phyloP scores from a whole-genome alignment of 2,113 vertebrate genomes.

The Seriola aureovittata region DNA sequence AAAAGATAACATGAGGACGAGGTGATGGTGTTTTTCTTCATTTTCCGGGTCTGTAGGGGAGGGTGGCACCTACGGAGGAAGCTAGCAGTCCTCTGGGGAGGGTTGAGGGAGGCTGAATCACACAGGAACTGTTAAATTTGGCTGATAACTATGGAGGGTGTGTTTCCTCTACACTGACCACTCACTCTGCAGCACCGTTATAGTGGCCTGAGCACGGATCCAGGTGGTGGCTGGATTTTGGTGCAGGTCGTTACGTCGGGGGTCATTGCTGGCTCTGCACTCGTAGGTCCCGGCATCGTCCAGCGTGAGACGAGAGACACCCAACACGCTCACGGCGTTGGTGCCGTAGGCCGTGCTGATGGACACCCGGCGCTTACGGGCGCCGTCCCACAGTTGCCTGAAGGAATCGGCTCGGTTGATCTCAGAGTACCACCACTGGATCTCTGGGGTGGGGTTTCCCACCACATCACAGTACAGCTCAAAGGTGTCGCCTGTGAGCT shows the following conservation, averaged over 20 bases:
- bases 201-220: constrained; percentile 98
- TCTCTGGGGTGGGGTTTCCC: constrained; percentile 96
- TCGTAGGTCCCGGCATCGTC: constrained; percentile 97
- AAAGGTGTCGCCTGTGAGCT: constrained; percentile 96
- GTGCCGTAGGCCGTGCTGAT: constrained; percentile 93
- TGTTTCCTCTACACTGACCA: constrained; percentile 75
- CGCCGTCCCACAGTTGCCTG: constrained; percentile 96
- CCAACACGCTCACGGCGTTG: constrained; percentile 94
- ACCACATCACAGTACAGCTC: constrained; percentile 98
- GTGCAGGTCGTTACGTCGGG: constrained; percentile 94
- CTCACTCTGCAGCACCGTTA: constrained; percentile 98
- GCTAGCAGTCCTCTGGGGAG: constrained; percentile 45
- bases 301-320: constrained; percentile 89
- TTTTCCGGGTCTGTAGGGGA: constrained; percentile 31
- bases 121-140: constrained; percentile 12
- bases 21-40: constrained; percentile 19
- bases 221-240: constrained; percentile 96
- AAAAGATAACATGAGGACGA: constrained; percentile 25
- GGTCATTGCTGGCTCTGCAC: constrained; percentile 98
- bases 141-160: background rate
- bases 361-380: constrained; percentile 92
- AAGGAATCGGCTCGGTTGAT: constrained; percentile 96
- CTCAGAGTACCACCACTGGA: constrained; percentile 99
- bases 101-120: constrained; percentile 55
- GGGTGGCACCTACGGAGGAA: constrained; percentile 47